Conservation (phyloP, 2,888 invertebrate species). For the Patella ulyssiponensis region DNA sequence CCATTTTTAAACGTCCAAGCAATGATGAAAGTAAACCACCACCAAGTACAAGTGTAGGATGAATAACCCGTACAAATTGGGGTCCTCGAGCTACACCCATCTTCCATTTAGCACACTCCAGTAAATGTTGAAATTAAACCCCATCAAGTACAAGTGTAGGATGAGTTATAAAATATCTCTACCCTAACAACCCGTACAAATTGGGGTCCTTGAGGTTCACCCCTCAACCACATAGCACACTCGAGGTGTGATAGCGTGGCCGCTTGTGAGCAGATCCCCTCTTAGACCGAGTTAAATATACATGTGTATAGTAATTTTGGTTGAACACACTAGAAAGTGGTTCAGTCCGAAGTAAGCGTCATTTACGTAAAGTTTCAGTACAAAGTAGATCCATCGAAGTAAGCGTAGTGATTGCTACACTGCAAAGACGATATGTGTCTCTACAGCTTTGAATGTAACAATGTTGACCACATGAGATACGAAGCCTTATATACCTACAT, state of each 20-base stretch:
- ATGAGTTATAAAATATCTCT: background rate
- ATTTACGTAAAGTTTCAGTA: background rate
- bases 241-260: background rate
- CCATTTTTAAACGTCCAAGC: background rate
- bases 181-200: conserved; percentile 4
- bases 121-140: background rate
- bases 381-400: background rate
- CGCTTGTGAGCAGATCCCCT: background rate
- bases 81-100: background rate
- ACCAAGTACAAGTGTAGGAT: conserved; percentile 4
- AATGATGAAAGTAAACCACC: background rate
- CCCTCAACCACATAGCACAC: conserved; percentile 4
- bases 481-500: too few species aligned
- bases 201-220: conserved; percentile 8
- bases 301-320: background rate
- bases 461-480: background rate
- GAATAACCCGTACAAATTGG: background rate
- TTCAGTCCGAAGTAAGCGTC: background rate
- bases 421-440: background rate
- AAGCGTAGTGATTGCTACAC: conserved; percentile 7
- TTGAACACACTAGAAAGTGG: conserved; percentile 1
- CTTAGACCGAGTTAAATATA: background rate
- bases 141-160: conserved; percentile 1
- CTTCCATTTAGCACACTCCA: background rate
- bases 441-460: conserved; percentile 1